These are phyloP conservation scores for Nasua narica DNA, from an alignment of 2,797 vertebrate genomes.

Conservation along the genomic window DNA sequence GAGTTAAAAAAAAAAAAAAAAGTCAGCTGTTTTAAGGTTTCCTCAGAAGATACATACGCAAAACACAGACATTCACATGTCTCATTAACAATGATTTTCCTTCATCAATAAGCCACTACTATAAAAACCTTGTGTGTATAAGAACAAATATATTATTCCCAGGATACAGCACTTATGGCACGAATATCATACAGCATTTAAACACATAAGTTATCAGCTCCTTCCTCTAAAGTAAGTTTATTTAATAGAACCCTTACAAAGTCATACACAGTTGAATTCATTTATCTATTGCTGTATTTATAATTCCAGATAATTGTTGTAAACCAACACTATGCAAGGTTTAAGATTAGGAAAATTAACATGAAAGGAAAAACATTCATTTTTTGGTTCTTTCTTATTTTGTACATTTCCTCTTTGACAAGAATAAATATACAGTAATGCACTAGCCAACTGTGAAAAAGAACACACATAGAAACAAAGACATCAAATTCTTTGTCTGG, in stretches of 20 bases:
- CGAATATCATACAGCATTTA: slow-evolving; percentile 18
- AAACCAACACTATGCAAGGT: not conserved
- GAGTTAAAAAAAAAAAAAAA: not conserved
- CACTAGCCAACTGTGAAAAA: not conserved
- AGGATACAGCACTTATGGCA: not conserved
- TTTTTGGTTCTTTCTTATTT: not conserved
- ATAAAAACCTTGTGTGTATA: not conserved
- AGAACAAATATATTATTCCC: slow-evolving; percentile 9
- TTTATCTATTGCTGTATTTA: not conserved
- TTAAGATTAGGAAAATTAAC: slow-evolving; percentile 33
- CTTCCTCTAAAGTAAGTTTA: not conserved
- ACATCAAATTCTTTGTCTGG: not conserved
- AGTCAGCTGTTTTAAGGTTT: slow-evolving; percentile 21
- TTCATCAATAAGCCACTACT: not conserved
- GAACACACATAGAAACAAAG: not conserved
- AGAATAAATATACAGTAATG: not conserved
- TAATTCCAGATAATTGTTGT: not conserved
- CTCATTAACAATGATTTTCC: not conserved
- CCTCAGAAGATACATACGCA: slow-evolving; percentile 15
- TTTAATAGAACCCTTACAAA: not conserved
- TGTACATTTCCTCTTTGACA: not conserved
- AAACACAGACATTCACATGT: not conserved
- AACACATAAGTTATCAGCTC: not conserved
- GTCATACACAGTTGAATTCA: not conserved
- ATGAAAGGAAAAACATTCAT: not conserved